Conservation (phyloP, 2,113 vertebrate genomes). For the Calonectris borealis region DNA sequence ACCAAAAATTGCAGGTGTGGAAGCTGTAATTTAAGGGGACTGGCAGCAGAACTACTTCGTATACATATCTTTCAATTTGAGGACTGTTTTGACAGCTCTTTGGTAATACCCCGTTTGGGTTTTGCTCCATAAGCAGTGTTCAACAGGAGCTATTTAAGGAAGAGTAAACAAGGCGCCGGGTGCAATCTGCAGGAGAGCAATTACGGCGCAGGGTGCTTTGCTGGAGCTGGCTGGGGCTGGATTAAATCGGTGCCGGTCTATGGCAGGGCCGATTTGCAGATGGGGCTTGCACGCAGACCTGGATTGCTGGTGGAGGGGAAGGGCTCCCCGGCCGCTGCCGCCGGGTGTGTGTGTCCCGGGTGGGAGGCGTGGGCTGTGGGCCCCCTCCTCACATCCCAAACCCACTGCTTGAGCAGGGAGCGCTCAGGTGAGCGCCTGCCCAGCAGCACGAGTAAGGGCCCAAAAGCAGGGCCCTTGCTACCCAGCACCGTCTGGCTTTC, state of each 20-base stretch:
- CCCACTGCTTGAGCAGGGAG: too few relatives aligned
- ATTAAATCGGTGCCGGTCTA: neutral
- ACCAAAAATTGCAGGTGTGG: neutral
- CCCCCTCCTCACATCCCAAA: neutral
- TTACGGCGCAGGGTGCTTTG: neutral
- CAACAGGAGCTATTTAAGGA: neutral
- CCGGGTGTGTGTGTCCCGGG: too few relatives aligned
- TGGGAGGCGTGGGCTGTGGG: neutral
- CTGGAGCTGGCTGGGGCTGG: neutral
- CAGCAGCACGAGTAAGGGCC: neutral
- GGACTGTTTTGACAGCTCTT: slow-evolving; percentile 14
- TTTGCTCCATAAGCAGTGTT: neutral
- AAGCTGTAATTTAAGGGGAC: slow-evolving; percentile 40
- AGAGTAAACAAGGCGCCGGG: neutral
- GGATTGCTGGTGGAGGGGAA: neutral
- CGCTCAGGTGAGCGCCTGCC: neutral
- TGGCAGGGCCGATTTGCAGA: neutral
- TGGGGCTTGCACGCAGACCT: neutral
- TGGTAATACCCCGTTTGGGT: neutral
- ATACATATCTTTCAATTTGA: neutral
- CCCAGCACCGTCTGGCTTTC: neutral
- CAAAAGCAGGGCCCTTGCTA: too few relatives aligned
- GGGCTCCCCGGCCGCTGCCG: neutral
- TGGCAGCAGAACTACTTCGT: neutral
- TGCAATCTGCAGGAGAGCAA: neutral